Evolutionary conservation across 1,140 invertebrate genomes (phyloP), one percentile per base, ranked within the genome.

Genomic region (Orius insidiosus): DNA sequence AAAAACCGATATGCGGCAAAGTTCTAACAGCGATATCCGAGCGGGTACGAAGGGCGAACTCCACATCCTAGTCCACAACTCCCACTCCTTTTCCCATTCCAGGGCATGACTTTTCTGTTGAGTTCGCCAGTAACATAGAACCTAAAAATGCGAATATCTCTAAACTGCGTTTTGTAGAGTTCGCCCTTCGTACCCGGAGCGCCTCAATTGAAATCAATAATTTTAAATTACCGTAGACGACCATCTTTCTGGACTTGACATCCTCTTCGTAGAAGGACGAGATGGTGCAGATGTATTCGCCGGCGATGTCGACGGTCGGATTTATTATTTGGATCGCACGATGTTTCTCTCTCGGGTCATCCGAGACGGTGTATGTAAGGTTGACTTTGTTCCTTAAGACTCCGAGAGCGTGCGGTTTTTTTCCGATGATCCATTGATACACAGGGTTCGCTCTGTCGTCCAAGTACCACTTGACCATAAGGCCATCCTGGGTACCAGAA

Each of bases 391-490:
- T n/a, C n/a, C n/a, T n/a, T n/a, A n/a, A n/a, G n/a, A n/a, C n/a
- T 65, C 54, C 67, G 53, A 57, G 39, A 18, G 52, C 50, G 19
- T 55, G 53, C 0, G 56, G 56, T 8, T 50, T 49, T 31, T 57
- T 45, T 2, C 48, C 43, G 10, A 71, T 68, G 40, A 85, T 82
- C 80, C 80, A 85, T 58, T 84, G 80, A 58, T 84, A 85, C 5
- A 84, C 70, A 4, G 75, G 72, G 30, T 69, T 64, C 1, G 68
- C 66, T 55, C 70, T 67, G 45, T 74, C 68, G 56, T 75, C 75
- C 59, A 80, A 76, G 60, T 72, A 84, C 80, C 81, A 84, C 60
- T 84, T 83, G 46, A 85, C 76, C 30, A 82, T 76, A 19, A 85
- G 61, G 19, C 71, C 75, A 8, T 52, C 53, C 36, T 67, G 67